Evolutionary conservation across 2,113 vertebrate species (phyloP).

Genomic region (Hypanus sabinus): DNA sequence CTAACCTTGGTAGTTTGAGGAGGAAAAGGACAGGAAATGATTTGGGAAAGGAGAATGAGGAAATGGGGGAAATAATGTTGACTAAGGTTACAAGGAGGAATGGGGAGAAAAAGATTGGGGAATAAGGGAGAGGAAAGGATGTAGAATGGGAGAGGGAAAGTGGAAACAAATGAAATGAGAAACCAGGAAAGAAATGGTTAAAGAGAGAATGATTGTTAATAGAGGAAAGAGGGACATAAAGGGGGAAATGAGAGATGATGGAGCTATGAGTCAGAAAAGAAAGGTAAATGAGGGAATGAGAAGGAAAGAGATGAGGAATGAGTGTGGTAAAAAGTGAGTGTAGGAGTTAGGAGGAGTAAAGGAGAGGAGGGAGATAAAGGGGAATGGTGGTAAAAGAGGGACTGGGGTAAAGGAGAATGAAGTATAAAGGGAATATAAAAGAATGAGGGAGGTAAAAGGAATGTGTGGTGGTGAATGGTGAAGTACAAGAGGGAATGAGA

Average conservation of each 20-base stretch:
- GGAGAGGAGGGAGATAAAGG: no score
- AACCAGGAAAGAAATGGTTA: no score
- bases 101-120: conserved; percentile 33
- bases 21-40: no score
- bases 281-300: background rate
- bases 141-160: background rate
- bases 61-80: no score
- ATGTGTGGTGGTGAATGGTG: background rate
- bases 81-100: conserved; percentile 2
- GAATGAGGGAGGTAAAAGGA: background rate
- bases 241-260: background rate
- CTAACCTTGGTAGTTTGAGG: no score
- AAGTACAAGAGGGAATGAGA: background rate
- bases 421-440: background rate
- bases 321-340: no score
- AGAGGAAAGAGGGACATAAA: conserved; percentile 30
- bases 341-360: background rate
- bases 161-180: no score
- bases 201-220: background rate
- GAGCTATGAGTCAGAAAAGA: background rate
- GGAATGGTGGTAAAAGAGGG: no score
- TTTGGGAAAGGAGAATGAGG: background rate
- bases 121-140: background rate
- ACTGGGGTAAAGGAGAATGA: background rate
- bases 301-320: background rate